Conservation (phyloP, 2,888 invertebrate genomes). For the Stenodema calcarata region DNA sequence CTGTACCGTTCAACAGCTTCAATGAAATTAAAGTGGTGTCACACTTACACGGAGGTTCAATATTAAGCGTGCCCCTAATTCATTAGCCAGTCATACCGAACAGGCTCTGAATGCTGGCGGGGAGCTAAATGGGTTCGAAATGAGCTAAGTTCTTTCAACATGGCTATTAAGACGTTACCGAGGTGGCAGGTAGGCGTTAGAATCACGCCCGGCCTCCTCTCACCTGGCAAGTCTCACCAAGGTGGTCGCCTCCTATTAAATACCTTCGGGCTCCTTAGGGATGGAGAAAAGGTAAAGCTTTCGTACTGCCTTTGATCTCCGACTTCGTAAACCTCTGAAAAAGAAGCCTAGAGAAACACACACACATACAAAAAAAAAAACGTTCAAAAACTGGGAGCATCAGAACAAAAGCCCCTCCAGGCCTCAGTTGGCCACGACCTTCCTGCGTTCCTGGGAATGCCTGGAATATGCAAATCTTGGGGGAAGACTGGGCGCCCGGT, state of each 20-base stretch:
- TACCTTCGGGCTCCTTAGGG: neutral
- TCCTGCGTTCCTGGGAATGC: constrained; percentile 22
- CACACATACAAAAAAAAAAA: too few relatives aligned
- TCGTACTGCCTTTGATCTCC: neutral
- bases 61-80: neutral
- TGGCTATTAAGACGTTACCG: constrained; percentile 30
- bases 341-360: neutral
- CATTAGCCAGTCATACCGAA: neutral
- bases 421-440: constrained; percentile 18
- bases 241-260: neutral
- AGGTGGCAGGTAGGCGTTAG: constrained; percentile 22
- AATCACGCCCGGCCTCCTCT: constrained; percentile 6
- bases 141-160: constrained; percentile 30
- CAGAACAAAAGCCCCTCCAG: constrained; percentile 14
- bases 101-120: neutral
- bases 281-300: neutral
- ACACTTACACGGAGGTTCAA: neutral
- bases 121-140: constrained; percentile 12
- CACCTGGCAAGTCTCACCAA: constrained; percentile 10
- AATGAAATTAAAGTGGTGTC: neutral
- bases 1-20: neutral
- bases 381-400: neutral
- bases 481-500: neutral
- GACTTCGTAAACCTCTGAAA: neutral
- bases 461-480: constrained; percentile 28